These are phyloP conservation scores for Vidua chalybeata DNA, from an alignment of 2,113 vertebrate species.

Conservation along the genomic window DNA sequence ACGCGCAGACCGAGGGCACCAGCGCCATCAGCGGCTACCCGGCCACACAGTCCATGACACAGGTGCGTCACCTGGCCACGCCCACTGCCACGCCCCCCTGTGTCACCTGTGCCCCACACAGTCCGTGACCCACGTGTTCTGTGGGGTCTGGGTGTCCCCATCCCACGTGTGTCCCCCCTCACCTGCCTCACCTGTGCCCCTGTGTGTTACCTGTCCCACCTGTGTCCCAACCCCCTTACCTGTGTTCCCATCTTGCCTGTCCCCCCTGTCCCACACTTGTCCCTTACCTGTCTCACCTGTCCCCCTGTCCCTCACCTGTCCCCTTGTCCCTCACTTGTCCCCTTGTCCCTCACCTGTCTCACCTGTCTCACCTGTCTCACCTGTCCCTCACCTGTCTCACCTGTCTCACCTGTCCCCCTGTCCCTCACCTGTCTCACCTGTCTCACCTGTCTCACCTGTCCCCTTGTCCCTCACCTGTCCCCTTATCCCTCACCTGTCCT, in stretches of 20 bases:
- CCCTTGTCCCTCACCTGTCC: too few species aligned
- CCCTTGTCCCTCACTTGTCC: too few species aligned
- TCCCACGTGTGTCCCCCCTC: too few species aligned
- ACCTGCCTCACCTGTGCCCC: neutral
- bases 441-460: neutral
- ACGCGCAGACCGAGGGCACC: neutral
- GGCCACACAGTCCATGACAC: neutral
- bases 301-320: neutral
- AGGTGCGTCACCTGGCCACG: neutral
- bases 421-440: neutral
- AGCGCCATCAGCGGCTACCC: neutral
- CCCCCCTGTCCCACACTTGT: too few species aligned
- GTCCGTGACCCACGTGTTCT: too few species aligned
- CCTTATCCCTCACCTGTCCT: too few species aligned
- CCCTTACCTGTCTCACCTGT: too few species aligned
- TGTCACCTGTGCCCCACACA: neutral
- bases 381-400: neutral
- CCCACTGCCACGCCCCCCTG: neutral
- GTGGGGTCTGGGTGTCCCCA: too few species aligned
- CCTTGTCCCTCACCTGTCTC: too few species aligned
- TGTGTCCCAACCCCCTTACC: neutral
- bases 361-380: too few species aligned
- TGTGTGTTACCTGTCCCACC: neutral
- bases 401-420: too few species aligned
- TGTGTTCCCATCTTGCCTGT: too few species aligned